Percentiles rank a stretch among this genome's conserved stretches.
These are phyloP conservation scores for Lucifuga dentata DNA, from an alignment of 2,113 vertebrate genomes.

Conservation along the genomic window DNA sequence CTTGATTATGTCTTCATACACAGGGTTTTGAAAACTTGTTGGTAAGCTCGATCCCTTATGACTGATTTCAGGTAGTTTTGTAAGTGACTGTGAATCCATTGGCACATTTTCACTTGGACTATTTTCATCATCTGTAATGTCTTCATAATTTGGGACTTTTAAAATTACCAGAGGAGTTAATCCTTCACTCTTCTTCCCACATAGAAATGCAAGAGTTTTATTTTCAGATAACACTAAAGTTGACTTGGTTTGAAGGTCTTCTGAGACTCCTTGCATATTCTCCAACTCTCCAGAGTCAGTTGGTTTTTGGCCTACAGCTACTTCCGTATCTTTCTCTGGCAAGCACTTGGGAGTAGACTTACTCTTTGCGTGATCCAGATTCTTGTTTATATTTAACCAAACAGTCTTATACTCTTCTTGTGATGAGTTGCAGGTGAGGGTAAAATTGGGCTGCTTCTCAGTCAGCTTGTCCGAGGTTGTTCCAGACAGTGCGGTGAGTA, in stretches of 20 bases:
- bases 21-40: background rate
- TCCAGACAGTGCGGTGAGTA: background rate
- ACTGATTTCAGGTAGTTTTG: background rate
- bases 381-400: constrained; percentile 4
- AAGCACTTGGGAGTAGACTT: background rate
- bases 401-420: background rate
- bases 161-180: accelerated
- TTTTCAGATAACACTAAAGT: background rate
- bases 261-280: background rate
- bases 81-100: background rate
- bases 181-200: background rate
- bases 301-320: background rate
- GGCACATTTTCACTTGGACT: background rate
- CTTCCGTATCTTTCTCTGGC: background rate
- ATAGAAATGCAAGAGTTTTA: background rate
- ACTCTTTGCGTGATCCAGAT: constrained; percentile 2
- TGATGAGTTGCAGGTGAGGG: background rate
- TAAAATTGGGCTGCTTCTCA: background rate
- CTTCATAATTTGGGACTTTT: constrained; percentile 30
- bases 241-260: background rate
- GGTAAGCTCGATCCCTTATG: background rate
- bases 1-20: constrained; percentile 28
- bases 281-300: background rate
- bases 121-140: constrained; percentile 42
- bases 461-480: background rate